Evolutionary conservation across 35 echinoderm and acorn worm genomes (phyloP), one percentile per base, ranked within the genome.

Genomic region (Holothuria glaberrima): DNA sequence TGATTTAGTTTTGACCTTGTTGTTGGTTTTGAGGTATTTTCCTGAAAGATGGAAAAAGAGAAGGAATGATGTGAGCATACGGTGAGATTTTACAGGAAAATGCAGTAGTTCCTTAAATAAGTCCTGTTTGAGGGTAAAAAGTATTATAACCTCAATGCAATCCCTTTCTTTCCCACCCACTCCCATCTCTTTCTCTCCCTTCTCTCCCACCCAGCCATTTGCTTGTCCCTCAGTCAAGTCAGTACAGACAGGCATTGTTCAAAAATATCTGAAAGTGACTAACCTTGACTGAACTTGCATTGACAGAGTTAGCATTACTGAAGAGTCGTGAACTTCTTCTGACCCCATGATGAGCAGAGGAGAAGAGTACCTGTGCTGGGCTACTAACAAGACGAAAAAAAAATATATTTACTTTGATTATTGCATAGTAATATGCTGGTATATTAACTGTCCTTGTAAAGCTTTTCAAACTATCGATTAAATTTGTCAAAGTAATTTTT

Each of bases 281-380:
- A 12, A 84, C 80, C 31, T 84, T 84, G 12, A 84, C 80, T 59
- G 80, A 84, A 63, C 80, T 94, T 82, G 92, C 94, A 76, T 99
- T 99, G 34, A 99, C 97, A 87, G 97, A 95, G 88, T 99, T 99
- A 31, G 94, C 91, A 91, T 94, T 95, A 58, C 93, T 92, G 65
- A 93, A 99, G 32, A 99, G 91, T 19, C 97, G 58, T 25, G 97
- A 99, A 63, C 97, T 99, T 59, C 97, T 86, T 78, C 97, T 64
- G 2, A 99, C 93, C 46, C 97, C 97, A 56, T 98, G 95, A 54
- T 99, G 93, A 22, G 95, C 64, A 36, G 91, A 77, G 29, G 82
- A 80, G 70, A 99, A 99, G 60, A 99, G 88, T 1, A 99, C 93
- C 74, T 95, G 97, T 68, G 90, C 91, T 69, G 94, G 45, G 46